phyloP scores from a whole-genome alignment of 2,888 invertebrate species.

The Diaperis boleti region DNA sequence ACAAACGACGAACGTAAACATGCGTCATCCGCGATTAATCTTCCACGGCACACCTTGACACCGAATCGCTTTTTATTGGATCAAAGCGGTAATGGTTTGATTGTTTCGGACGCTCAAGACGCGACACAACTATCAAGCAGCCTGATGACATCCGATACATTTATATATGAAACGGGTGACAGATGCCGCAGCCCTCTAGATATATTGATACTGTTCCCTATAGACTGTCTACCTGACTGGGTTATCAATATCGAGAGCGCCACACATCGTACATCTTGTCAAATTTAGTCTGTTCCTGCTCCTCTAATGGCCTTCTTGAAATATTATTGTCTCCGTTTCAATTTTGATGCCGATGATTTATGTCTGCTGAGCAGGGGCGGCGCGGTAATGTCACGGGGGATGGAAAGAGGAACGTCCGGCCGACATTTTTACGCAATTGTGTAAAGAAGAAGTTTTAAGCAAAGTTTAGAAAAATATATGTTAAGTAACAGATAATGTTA shows the following conservation, averaged over 20 bases:
- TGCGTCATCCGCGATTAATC: constrained; percentile 52
- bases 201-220: constrained; percentile 60
- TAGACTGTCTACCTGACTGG: constrained; percentile 61
- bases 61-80: constrained; percentile 53
- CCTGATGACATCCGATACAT: constrained; percentile 56
- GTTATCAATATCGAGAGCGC: constrained; percentile 59
- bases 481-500: too few relatives aligned
- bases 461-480: too few relatives aligned
- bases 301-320: constrained; percentile 61
- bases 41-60: constrained; percentile 50
- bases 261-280: constrained; percentile 62
- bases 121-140: constrained; percentile 56
- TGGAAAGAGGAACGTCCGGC: too few relatives aligned
- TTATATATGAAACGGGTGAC: constrained; percentile 58
- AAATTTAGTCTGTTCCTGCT: constrained; percentile 61
- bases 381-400: too few relatives aligned
- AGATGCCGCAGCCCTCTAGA: constrained; percentile 56
- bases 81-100: constrained; percentile 48
- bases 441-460: too few relatives aligned
- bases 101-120: constrained; percentile 51
- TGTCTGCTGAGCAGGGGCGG: constrained; percentile 2
- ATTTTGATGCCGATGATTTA: constrained; percentile 48
- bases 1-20: constrained; percentile 54
- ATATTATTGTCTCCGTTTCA: constrained; percentile 59
- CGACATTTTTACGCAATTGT: too few relatives aligned